Conservation (phyloP, 1,140 invertebrate genomes). For the Drosophila kohkoa region DNA sequence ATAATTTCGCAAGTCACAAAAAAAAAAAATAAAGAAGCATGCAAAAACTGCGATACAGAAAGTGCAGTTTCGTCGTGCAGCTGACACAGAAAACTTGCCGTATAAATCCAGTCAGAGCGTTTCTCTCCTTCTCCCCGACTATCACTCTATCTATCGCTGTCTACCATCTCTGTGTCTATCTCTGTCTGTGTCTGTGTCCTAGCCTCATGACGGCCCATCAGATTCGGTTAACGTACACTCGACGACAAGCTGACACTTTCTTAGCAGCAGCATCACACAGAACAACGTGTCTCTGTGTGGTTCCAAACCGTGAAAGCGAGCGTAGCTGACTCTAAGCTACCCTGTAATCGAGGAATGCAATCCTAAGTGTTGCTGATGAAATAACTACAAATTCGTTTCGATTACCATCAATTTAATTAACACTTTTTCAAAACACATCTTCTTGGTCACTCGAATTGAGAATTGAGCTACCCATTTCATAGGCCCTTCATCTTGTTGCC, state of each 20-base stretch:
- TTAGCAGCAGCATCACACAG: conserved; percentile 8
- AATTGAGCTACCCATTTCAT: no score
- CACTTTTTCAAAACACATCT: no score
- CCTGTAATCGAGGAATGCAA: neutral
- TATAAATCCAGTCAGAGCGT: conserved; percentile 2
- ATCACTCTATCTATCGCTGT: neutral
- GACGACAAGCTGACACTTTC: conserved; percentile 29
- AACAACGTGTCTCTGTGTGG: conserved; percentile 13
- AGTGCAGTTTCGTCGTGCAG: conserved; percentile 7
- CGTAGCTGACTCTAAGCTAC: neutral
- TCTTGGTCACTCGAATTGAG: no score
- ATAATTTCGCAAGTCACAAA: conserved; percentile 62
- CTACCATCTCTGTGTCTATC: neutral
- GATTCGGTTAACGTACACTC: conserved; percentile 18
- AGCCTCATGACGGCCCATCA: conserved; percentile 17
- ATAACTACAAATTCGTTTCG: neutral
- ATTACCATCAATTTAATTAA: neutral
- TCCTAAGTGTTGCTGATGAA: neutral
- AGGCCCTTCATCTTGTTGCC: neutral
- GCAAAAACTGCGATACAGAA: conserved; percentile 9
- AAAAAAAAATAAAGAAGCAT: neutral
- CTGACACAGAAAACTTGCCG: conserved; percentile 14
- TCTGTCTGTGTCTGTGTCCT: neutral
- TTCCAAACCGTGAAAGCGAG: neutral
- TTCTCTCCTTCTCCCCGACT: no score